Evolutionary conservation across 2,113 vertebrate species (phyloP), one percentile per base, ranked within the genome.

Genomic region (Columba janthina): DNA sequence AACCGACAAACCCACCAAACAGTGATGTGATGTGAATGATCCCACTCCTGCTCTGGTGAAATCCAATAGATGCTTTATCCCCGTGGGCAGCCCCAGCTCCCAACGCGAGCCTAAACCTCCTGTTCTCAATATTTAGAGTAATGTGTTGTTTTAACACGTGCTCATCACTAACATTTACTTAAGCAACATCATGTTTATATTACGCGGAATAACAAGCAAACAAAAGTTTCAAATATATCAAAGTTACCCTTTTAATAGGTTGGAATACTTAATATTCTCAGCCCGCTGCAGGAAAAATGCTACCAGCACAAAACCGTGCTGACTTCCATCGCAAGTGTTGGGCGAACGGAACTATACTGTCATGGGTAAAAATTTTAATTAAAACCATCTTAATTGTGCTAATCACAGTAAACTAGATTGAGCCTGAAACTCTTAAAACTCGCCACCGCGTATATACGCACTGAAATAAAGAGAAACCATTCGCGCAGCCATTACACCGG

Each of bases 391-490:
- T 60, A 75, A 72, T 36, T 61, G 67, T 25, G 70, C 66, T 90
- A 62, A 90, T 57, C 74, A 11, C 61, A 21, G 38, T 3, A 11
- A 89, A 71, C 26, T 21, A 42, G 66, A 36, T 0, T 2, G 46
- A 84, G 67, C 20, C 77, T 10, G 6, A 54, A 64, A 46, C 51
- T 21, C 20, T 5, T 13, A 0, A 46, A 3, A 3, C 0, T 8
- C 6, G 0, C 28, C 53, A 54, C 42, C 24, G 36, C 1, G 11
- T 11, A 22, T 0, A 13, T 0, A 3, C 1, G 10, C 0, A 16
- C 4, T 1, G 13, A 18, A 32, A 13, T 12, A 10, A 15, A 14
- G 6, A 7, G 22, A 51, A 56, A 4, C 29, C 66, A 15, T 3
- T 6, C 6, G 38, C 38, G 24, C 12, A 7, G 28, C 1, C 65